Evolutionary conservation across 2,797 vertebrate genomes (phyloP).

Genomic region (Kryptolebias ocellatus): DNA sequence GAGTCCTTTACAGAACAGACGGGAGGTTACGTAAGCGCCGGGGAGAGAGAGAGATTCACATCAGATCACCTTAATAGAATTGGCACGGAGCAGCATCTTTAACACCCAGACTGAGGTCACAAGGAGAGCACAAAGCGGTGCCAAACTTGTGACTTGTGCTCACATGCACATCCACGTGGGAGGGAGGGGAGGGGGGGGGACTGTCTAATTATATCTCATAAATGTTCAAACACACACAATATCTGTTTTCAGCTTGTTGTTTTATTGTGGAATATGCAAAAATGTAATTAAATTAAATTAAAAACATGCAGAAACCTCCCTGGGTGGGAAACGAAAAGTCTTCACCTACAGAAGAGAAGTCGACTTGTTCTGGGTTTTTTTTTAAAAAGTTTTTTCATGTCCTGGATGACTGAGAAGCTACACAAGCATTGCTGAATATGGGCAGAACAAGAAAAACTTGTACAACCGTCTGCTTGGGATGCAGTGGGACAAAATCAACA

Average conservation of each 20-base stretch:
- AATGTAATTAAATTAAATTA: background rate
- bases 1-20: background rate
- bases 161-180: conserved; percentile 12
- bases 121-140: conserved; percentile 19
- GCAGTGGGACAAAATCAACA: conserved; percentile 28
- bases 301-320: too few species aligned
- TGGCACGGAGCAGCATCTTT: conserved; percentile 53
- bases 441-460: too few species aligned
- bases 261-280: background rate
- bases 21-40: conserved; percentile 41
- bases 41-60: conserved; percentile 15
- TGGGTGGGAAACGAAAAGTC: too few species aligned
- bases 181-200: background rate
- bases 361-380: too few species aligned
- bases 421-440: too few species aligned
- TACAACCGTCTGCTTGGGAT: background rate
- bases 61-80: conserved; percentile 45
- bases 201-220: too few species aligned
- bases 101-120: conserved; percentile 49
- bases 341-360: too few species aligned
- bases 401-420: too few species aligned
- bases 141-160: conserved; percentile 24
- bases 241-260: background rate
- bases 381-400: too few species aligned
- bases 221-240: background rate